phyloP scores from a whole-genome alignment of 1,140 invertebrate genomes.

The Sinella curviseta region DNA sequence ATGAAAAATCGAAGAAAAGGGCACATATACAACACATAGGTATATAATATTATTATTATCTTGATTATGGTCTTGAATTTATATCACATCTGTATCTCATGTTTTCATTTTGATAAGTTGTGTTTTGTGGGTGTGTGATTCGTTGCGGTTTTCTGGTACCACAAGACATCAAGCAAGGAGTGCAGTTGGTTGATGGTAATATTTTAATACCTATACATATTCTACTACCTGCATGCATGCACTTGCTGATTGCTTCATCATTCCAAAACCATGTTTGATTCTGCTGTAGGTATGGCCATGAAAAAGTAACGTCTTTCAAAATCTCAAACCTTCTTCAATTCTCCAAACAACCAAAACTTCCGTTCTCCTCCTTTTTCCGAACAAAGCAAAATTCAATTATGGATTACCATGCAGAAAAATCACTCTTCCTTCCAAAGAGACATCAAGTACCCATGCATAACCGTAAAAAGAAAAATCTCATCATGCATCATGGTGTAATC shows the following conservation, averaged over 20 bases:
- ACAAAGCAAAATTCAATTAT: constrained; percentile 17
- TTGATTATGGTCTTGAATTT: too few species aligned
- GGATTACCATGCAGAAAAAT: constrained; percentile 1
- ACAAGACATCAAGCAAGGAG: not conserved
- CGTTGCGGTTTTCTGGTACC: constrained; percentile 5
- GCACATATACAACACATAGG: too few species aligned
- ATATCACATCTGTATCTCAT: too few species aligned
- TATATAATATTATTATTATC: too few species aligned
- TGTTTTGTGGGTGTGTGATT: not conserved
- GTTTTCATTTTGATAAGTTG: too few species aligned
- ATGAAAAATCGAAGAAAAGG: too few species aligned
- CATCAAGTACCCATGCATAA: constrained; percentile 8
- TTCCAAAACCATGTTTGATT: not conserved
- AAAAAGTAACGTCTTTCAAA: not conserved
- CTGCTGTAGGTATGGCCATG: not conserved
- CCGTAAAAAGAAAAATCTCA: constrained; percentile 11
- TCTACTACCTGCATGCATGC: not conserved
- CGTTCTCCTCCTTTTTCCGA: not conserved
- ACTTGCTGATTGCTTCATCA: constrained; percentile 11
- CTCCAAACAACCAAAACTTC: constrained; percentile 8
- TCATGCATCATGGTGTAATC: not conserved
- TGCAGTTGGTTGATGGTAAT: not conserved
- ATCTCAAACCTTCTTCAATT: not conserved
- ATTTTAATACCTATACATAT: not conserved
- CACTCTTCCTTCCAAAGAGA: constrained; percentile 11